Evolutionary conservation across 2,113 vertebrate genomes (phyloP).

Genomic region (Podarcis muralis): DNA sequence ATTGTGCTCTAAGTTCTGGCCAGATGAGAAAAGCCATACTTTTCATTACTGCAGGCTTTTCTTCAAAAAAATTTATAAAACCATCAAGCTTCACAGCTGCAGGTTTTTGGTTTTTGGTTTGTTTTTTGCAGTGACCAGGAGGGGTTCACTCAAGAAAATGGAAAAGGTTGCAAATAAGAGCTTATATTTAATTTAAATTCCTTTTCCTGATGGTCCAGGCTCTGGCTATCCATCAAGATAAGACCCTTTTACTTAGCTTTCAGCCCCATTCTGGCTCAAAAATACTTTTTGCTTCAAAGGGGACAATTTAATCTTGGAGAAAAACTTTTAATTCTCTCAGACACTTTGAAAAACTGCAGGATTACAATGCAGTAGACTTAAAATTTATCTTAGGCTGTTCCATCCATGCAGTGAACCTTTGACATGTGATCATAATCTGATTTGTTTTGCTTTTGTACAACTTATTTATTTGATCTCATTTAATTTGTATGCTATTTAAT

Average conservation of each 20-base stretch:
- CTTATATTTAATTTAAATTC: conserved; percentile 43
- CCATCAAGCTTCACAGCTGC: background rate
- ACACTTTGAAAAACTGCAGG: background rate
- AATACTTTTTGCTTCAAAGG: background rate
- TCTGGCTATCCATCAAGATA: background rate
- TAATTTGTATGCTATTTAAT: no score
- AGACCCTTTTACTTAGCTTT: background rate
- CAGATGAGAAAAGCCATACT: background rate
- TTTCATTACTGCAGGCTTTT: background rate
- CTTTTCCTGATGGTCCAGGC: background rate
- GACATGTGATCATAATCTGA: background rate
- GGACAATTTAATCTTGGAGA: background rate
- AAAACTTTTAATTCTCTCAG: conserved; percentile 9
- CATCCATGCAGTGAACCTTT: conserved; percentile 8
- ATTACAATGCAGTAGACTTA: background rate
- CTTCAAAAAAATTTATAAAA: conserved; percentile 3
- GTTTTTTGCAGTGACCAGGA: no score
- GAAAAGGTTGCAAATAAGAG: conserved; percentile 56
- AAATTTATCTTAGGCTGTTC: conserved; percentile 50
- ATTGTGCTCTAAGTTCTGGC: background rate
- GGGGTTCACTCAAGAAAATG: conserved; percentile 22
- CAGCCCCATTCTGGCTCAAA: background rate
- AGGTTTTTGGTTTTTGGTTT: no score
- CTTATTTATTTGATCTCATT: background rate
- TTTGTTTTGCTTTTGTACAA: conserved; percentile 17